Base-by-base conservation (phyloP, 2,113 vertebrate genomes). In the Gracilinanus agilis region DNA sequence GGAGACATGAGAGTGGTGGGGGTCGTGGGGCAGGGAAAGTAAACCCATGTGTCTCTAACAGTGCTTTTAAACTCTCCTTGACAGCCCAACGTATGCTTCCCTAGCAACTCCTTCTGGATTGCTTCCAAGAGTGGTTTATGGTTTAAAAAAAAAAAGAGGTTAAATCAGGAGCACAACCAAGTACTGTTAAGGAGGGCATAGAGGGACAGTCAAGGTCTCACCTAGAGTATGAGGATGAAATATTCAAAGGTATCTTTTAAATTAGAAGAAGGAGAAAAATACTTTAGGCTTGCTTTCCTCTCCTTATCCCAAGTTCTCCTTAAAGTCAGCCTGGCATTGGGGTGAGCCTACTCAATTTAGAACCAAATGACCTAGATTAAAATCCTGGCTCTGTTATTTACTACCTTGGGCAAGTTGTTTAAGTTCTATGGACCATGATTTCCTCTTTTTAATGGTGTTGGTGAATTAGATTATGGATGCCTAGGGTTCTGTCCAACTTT, bases 11-110 rank as follows among this genome's bases (percentile, higher is more conserved):
- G 19, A 44, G 67, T 1, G 11, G 24, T 88, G 58, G 88, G 55
- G 61, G 54, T n/a, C 55, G 40, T 16, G 27, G 24, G 44, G 19
- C 88, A 94, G 13, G 44, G 75, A 93, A 89, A 94, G 75, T 92
- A 75, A 93, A 25, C 44, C 27, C 12, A 7, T 93, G 89, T 13
- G 55, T 89, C n/a, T 53, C n/a, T 58, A 16, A 56, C n/a, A 75
- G 1, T 44, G n/a, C 49, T 88, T 56, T 55, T 56, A 24, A 0
- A 34, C 0, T 9, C 11, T 24, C 91, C 9, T 27, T 53, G 8
- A 54, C 24, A 29, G 1, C 44, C 1, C 3, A 5, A 34, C 44
- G 9, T 88, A 29, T 2, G 4, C 53, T 90, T 93, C 83, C 61
- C 4, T 7, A 49, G 58, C 27, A 67, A 55, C 53, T 54, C 9